phyloP scores from a whole-genome alignment of 1,140 invertebrate genomes.

The Drosophila grimshawi region DNA sequence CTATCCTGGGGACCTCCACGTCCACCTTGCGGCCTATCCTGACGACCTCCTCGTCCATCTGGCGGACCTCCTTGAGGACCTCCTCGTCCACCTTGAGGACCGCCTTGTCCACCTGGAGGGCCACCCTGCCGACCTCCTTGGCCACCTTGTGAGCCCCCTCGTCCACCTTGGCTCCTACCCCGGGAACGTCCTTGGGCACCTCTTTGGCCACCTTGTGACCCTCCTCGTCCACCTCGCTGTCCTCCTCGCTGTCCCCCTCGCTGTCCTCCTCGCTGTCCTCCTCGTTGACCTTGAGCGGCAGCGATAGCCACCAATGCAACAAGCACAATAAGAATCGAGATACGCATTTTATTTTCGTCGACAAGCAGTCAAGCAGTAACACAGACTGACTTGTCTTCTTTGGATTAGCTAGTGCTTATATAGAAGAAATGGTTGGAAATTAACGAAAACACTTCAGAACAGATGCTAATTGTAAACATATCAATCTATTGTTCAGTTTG shows the following conservation, averaged over 20 bases:
- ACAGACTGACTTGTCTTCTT: neutral
- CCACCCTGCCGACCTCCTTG: no score
- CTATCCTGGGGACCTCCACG: no score
- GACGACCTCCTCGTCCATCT: neutral
- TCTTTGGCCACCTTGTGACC: neutral
- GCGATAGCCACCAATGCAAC: constrained; percentile 14
- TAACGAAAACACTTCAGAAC: neutral
- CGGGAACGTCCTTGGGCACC: no score
- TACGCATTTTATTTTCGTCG: constrained; percentile 12
- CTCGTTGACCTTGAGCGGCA: constrained; percentile 5
- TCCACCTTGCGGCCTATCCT: no score
- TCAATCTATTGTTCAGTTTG: constrained; percentile 2
- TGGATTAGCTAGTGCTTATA: neutral
- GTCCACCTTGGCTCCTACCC: no score
- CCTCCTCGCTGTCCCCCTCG: neutral
- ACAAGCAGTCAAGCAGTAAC: neutral
- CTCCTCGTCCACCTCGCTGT: neutral
- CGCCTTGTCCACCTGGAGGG: no score
- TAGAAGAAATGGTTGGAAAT: neutral
- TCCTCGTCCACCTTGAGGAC: no score
- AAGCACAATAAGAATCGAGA: constrained; percentile 8
- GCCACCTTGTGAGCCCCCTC: no score
- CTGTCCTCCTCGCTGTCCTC: neutral
- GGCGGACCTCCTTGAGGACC: no score
- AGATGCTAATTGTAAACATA: neutral